These are phyloP conservation scores for Orientallactaga bullata DNA, from an alignment of 2,113 vertebrate genomes.

Conservation along the genomic window DNA sequence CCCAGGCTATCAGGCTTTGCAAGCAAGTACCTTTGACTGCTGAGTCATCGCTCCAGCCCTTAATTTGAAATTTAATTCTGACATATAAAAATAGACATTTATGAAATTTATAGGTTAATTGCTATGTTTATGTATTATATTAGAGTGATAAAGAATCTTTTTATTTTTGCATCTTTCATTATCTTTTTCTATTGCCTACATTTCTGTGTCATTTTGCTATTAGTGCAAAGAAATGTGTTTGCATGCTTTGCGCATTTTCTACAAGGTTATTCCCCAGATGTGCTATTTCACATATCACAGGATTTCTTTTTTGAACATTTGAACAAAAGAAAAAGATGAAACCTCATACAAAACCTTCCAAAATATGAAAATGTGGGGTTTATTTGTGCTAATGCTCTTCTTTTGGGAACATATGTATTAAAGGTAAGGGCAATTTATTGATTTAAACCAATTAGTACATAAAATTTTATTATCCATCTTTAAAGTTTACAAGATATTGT, in stretches of 20 bases:
- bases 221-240: constrained; percentile 84
- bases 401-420: constrained; percentile 76
- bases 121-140: constrained; percentile 10
- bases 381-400: constrained; percentile 79
- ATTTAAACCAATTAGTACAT: constrained; percentile 74
- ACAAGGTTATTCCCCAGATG: constrained; percentile 79
- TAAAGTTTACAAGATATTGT: constrained; percentile 62
- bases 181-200: constrained; percentile 83
- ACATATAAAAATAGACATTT: constrained; percentile 34
- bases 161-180: constrained; percentile 71
- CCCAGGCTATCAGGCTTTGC: no score
- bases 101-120: constrained; percentile 48
- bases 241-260: constrained; percentile 85
- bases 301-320: constrained; percentile 83
- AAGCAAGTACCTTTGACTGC: no score
- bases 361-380: constrained; percentile 74
- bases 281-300: constrained; percentile 84
- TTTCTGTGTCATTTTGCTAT: constrained; percentile 81
- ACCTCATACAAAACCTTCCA: constrained; percentile 70
- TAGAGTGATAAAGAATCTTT: constrained; percentile 37
- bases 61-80: neutral
- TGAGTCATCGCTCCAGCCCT: no score
- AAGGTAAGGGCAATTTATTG: constrained; percentile 81
- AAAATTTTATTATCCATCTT: constrained; percentile 52
- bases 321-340: constrained; percentile 83